These are phyloP conservation scores for Eledona agricola DNA, from an alignment of 2,888 invertebrate species.

Conservation along the genomic window DNA sequence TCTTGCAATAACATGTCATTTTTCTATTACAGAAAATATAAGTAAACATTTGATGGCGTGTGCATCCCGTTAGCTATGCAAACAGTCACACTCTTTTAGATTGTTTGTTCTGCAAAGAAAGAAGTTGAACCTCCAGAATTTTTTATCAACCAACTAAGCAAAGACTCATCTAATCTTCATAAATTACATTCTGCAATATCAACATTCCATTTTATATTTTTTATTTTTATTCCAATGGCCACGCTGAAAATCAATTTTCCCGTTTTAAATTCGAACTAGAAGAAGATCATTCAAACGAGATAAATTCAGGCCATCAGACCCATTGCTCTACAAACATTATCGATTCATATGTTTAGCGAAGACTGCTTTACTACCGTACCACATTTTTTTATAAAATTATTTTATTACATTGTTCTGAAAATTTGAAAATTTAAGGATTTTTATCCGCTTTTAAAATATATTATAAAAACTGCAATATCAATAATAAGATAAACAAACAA, in stretches of 20 bases:
- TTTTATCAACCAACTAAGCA: slow-evolving; percentile 15
- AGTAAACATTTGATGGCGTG: slow-evolving; percentile 60
- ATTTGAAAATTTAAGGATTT: no score
- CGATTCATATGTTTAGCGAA: slow-evolving; percentile 20
- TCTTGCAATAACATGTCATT: slow-evolving; percentile 58
- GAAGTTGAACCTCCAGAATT: slow-evolving; percentile 45
- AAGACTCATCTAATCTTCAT: slow-evolving; percentile 27
- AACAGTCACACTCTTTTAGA: slow-evolving; percentile 54
- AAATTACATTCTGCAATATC: slow-evolving; percentile 25
- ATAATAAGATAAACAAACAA: no score
- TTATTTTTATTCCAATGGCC: slow-evolving; percentile 14
- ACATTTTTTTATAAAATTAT: no score
- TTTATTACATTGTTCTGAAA: no score
- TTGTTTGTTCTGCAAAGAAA: slow-evolving; percentile 50
- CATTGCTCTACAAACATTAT: slow-evolving; percentile 23
- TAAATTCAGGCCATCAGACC: slow-evolving; percentile 24
- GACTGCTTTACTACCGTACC: no score
- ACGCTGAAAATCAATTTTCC: slow-evolving; percentile 24
- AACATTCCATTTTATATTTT: slow-evolving; percentile 18
- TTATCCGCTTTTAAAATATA: no score
- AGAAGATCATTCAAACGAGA: slow-evolving; percentile 27
- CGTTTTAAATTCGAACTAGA: slow-evolving; percentile 22
- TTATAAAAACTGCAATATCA: no score
- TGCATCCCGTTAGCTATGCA: slow-evolving; percentile 57
- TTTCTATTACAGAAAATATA: slow-evolving; percentile 61